Percentiles rank a stretch among this genome's conserved stretches.
Evolutionary conservation across 2,888 invertebrate genomes (phyloP).

Genomic region (Torymus texanus): DNA sequence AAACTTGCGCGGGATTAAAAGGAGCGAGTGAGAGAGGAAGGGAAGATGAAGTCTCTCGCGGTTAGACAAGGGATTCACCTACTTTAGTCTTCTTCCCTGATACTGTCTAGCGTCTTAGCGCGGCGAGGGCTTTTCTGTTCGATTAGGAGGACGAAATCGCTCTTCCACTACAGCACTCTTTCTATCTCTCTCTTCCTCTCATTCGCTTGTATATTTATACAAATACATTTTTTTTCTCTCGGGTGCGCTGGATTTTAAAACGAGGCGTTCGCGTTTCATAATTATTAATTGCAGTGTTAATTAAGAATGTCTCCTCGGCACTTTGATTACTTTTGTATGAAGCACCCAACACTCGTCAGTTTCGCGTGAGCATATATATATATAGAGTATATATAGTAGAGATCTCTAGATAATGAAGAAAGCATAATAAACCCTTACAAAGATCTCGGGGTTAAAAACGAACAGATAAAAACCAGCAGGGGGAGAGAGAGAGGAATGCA

Average conservation of each 20-base stretch:
- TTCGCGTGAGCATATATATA: neutral
- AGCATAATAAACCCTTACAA: slow-evolving; percentile 47
- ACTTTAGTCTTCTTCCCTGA: slow-evolving; percentile 12
- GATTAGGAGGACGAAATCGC: slow-evolving; percentile 23
- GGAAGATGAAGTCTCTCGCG: neutral
- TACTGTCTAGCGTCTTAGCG: slow-evolving; percentile 26
- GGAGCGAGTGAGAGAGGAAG: neutral
- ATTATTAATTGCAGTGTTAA: slow-evolving; percentile 44
- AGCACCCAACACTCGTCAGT: slow-evolving; percentile 16
- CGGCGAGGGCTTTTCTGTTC: slow-evolving; percentile 20
- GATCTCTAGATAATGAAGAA: slow-evolving; percentile 35
- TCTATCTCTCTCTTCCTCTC: neutral
- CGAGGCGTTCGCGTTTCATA: slow-evolving; percentile 12
- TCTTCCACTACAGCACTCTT: neutral
- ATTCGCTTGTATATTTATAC: neutral
- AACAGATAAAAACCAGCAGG: slow-evolving; percentile 26
- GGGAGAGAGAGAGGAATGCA: slow-evolving; percentile 1
- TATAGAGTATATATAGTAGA: no score
- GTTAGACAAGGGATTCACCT: slow-evolving; percentile 22
- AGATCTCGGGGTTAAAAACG: slow-evolving; percentile 34
- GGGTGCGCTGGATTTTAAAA: neutral
- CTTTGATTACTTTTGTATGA: slow-evolving; percentile 44
- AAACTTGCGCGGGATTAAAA: slow-evolving; percentile 46
- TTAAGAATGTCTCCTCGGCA: slow-evolving; percentile 28
- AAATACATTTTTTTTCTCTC: neutral